Conservation (phyloP, 2,797 vertebrate species). For the Anguilla megastoma region DNA sequence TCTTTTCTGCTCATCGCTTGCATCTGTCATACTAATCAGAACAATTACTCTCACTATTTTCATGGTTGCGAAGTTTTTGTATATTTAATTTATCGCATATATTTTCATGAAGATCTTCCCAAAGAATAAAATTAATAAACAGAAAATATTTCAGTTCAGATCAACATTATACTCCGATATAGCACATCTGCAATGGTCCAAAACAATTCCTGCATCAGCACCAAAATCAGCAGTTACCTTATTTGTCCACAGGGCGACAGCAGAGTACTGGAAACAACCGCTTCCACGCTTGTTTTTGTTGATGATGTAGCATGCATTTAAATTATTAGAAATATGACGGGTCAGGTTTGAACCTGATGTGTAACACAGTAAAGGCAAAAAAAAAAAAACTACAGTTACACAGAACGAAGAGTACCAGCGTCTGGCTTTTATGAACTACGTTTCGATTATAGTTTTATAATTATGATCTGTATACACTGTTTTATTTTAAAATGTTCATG, state of each 20-base stretch:
- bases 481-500: neutral
- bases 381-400: too few species aligned
- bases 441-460: neutral
- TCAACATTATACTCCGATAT: neutral
- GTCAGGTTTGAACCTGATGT: neutral
- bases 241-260: conserved; percentile 7
- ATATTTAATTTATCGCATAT: too few species aligned
- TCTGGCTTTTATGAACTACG: neutral
- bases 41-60: neutral
- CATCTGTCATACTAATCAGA: neutral
- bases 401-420: neutral
- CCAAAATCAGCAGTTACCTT: neutral
- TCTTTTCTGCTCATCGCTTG: neutral
- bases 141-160: neutral
- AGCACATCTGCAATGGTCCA: neutral
- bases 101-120: too few species aligned
- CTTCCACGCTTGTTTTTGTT: neutral
- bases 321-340: neutral
- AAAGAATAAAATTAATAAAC: too few species aligned
- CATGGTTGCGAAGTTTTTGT: neutral
- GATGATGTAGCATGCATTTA: neutral
- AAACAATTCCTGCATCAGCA: conserved; percentile 8
- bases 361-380: too few species aligned
- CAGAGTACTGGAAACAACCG: neutral
- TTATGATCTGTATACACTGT: neutral